phyloP scores from a whole-genome alignment of 2,113 vertebrate species.

The Ammodytes dubius region DNA sequence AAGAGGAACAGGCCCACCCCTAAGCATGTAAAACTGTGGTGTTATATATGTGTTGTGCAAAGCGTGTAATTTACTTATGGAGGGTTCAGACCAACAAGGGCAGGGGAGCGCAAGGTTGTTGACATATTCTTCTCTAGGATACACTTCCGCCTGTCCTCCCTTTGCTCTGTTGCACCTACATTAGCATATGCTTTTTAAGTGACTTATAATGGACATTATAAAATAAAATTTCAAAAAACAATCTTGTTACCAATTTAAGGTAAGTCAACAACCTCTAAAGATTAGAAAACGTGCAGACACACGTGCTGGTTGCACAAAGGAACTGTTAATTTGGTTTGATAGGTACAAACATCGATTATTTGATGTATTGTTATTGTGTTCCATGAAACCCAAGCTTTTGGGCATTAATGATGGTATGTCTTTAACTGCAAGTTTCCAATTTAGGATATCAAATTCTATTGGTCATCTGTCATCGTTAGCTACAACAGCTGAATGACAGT shows the following conservation, averaged over 20 bases:
- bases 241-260: slow-evolving; percentile 70
- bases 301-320: slow-evolving; percentile 83
- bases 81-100: slow-evolving; percentile 53
- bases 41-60: slow-evolving; percentile 73
- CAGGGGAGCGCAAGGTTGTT: slow-evolving; percentile 44
- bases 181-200: slow-evolving; percentile 32
- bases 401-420: background rate
- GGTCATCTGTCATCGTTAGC: background rate
- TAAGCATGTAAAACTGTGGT: slow-evolving; percentile 80
- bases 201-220: slow-evolving; percentile 46
- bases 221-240: slow-evolving; percentile 23
- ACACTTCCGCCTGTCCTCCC: slow-evolving; percentile 51
- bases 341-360: slow-evolving; percentile 8
- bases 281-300: slow-evolving; percentile 38
- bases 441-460: background rate
- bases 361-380: slow-evolving; percentile 71
- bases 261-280: slow-evolving; percentile 77
- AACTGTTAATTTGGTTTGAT: slow-evolving; percentile 43
- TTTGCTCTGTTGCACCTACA: slow-evolving; percentile 60
- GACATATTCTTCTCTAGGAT: slow-evolving; percentile 37
- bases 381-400: slow-evolving; percentile 58
- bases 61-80: slow-evolving; percentile 63
- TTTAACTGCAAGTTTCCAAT: slow-evolving; percentile 11
- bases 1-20: slow-evolving; percentile 61
- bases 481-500: background rate